A percentile compares a stretch with the other conserved stretches of the same genome.
Evolutionary conservation across 2,113 vertebrate species (phyloP).

Genomic region (Laterallus jamaicensis): DNA sequence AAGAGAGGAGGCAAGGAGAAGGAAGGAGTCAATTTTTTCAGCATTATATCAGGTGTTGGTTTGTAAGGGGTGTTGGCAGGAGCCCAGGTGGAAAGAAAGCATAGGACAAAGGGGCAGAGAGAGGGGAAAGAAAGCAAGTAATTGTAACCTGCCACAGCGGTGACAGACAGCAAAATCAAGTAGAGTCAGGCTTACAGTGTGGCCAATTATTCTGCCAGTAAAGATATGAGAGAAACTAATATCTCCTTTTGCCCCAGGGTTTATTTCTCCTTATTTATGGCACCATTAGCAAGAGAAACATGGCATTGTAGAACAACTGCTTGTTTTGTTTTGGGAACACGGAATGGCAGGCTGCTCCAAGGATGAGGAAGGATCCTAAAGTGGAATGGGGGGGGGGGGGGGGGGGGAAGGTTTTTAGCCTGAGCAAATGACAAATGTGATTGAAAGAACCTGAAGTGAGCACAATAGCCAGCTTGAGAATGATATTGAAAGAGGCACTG

Average conservation of each 20-base stretch:
- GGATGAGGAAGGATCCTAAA: background rate
- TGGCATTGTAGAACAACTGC: background rate
- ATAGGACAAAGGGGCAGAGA: background rate
- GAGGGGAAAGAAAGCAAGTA: background rate
- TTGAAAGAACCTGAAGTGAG: background rate
- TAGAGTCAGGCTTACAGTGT: background rate
- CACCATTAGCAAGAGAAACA: background rate
- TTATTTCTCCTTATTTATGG: conserved; percentile 34
- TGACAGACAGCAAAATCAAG: background rate
- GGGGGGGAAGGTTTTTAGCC: fast-evolving
- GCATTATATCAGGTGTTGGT: background rate
- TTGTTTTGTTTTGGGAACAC: background rate
- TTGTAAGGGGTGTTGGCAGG: background rate
- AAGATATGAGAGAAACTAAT: background rate
- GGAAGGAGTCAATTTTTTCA: background rate
- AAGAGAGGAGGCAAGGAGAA: background rate
- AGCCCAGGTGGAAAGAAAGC: background rate
- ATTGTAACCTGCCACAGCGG: background rate
- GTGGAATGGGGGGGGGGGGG: background rate
- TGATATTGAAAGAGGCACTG: background rate
- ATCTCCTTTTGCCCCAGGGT: background rate
- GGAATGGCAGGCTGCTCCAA: background rate
- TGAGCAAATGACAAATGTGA: background rate
- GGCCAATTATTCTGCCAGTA: conserved; percentile 17
- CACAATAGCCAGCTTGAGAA: background rate